phyloP scores from a whole-genome alignment of 2,797 vertebrate genomes.

The Danionella dracula region DNA sequence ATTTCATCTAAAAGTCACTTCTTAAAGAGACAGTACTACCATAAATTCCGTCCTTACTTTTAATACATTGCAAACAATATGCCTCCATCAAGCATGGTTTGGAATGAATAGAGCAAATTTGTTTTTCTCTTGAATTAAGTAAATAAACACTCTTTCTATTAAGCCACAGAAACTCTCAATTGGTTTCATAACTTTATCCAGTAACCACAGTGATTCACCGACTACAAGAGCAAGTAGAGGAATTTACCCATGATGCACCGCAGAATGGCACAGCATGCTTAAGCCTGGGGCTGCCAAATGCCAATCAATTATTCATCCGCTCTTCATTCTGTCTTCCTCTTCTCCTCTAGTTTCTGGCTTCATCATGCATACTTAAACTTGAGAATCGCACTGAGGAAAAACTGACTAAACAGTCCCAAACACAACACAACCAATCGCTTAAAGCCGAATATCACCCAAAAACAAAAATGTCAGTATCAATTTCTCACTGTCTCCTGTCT shows the following conservation, averaged over 20 bases:
- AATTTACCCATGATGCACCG: conserved; percentile 37
- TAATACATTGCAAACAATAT: too few relatives aligned
- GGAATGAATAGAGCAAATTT: too few relatives aligned
- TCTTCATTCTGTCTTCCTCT: conserved; percentile 38
- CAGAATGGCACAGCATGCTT: conserved; percentile 37
- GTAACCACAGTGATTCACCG: conserved; percentile 21
- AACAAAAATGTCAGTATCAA: too few relatives aligned
- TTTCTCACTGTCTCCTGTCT: too few relatives aligned
- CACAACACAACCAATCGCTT: neutral
- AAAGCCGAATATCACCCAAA: too few relatives aligned
- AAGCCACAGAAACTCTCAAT: neutral
- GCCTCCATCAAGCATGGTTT: too few relatives aligned
- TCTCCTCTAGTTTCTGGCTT: conserved; percentile 21
- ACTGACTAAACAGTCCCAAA: neutral
- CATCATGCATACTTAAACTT: conserved; percentile 41
- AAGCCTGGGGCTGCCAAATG: conserved; percentile 43
- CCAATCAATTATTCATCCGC: conserved; percentile 48
- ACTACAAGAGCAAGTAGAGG: conserved; percentile 11
- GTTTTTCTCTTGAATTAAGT: too few relatives aligned
- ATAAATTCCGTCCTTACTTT: too few relatives aligned
- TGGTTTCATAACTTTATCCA: neutral
- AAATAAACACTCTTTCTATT: neutral
- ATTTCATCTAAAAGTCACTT: conserved; percentile 4
- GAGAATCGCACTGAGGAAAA: neutral
- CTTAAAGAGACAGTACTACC: too few relatives aligned